Evolutionary conservation across 1,140 invertebrate genomes (phyloP), one percentile per base, ranked within the genome.

Genomic region (Neodiprion lecontei): DNA sequence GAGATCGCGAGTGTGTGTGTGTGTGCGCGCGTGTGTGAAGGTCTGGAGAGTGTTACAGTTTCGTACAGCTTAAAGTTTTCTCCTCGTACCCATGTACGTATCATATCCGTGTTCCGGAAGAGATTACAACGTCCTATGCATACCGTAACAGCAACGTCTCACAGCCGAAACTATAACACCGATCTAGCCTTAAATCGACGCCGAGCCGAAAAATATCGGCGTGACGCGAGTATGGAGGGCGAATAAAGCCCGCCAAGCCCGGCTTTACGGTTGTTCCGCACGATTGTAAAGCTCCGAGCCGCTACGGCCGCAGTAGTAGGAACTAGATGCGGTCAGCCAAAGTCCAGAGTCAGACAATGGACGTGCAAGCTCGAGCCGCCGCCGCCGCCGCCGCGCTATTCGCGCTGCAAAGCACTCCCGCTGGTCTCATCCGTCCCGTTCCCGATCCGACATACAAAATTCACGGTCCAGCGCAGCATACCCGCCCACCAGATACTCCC

Each of bases 281-380:
- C 4, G 11, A 17, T 61, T 61, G 53, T 61, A 61, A 14, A 61
- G n/a, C 53, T 61, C 11, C 3, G 53, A 61, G 53, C n/a, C n/a
- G 5, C 5, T 17, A 9, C 53, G 11, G 53, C 53, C 11, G 0
- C 53, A 61, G 53, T 61, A 61, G 53, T 61, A 61, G 53, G 9
- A 61, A 0, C 53, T 14, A 17, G 11, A 12, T 61, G 53, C 9
- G 53, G 53, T 61, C 53, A 9, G 53, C 11, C 53, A 61, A 61
- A 61, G 53, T 61, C 53, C 53, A 61, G 53, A 17, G 53, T 61
- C 53, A 61, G 53, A 61, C 53, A 61, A 61, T 61, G 53, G 53
- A 17, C 11, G 28, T 12, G 11, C n/a, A 61, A 17, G 53, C n/a
- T 61, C 53, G 53, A 5, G n/a, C 53, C 11, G 28, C 28, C 4